A percentile compares a stretch with the other conserved stretches of the same genome.
phyloP scores from a whole-genome alignment of 2,797 vertebrate species.

The Xerus rutilus region DNA sequence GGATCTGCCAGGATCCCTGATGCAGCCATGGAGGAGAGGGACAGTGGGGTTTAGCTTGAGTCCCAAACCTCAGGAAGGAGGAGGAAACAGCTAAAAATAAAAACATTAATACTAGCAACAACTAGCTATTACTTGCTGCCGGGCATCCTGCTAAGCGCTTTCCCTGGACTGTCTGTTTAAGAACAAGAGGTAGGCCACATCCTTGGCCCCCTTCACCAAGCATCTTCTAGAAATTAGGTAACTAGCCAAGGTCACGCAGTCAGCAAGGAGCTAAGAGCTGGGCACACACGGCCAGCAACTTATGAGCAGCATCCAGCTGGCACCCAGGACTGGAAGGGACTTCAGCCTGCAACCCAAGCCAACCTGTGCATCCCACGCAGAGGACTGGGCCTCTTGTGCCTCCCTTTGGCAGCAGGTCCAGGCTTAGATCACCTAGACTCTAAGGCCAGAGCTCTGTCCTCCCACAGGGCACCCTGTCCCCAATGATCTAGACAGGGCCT shows the following conservation, averaged over 20 bases:
- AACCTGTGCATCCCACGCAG: not conserved
- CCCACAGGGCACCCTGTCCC: not conserved
- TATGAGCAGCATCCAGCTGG: rapidly evolving
- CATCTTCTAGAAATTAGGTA: not conserved
- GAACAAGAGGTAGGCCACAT: not conserved
- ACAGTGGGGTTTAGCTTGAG: not conserved
- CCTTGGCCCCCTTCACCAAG: not conserved
- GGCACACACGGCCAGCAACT: not conserved
- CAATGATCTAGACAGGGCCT: not conserved
- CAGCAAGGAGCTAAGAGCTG: not conserved
- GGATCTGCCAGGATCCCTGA: conserved; percentile 38
- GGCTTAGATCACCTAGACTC: not conserved
- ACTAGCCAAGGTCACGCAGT: not conserved
- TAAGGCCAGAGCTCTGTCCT: not conserved
- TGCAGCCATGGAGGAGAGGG: not conserved
- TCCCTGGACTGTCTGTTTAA: not conserved
- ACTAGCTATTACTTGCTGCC: not conserved
- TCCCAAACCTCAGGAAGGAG: not conserved
- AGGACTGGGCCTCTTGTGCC: not conserved
- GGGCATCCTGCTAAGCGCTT: not conserved
- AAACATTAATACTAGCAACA: not conserved
- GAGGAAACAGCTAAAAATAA: conserved; percentile 24
- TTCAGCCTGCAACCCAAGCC: not conserved
- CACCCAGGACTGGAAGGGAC: not conserved
- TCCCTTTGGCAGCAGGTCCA: not conserved